Evolutionary conservation across 1,140 invertebrate genomes (phyloP), one percentile per base, ranked within the genome.

Genomic region (Pseudomyrmex cubaensis): DNA sequence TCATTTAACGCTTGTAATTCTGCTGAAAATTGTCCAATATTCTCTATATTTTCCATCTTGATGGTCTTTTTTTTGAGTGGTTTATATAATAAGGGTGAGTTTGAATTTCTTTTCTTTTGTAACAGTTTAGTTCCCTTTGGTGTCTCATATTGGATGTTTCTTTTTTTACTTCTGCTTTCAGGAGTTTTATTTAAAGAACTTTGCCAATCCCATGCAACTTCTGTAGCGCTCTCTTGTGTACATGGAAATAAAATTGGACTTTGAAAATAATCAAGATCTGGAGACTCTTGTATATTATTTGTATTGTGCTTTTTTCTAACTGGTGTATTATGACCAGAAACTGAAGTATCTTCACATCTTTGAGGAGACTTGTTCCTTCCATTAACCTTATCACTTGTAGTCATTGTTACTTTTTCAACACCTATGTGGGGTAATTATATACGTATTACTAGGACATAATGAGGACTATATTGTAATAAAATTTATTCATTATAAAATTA

Each of bases 151-250:
- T 84, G 76, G 12, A 15, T 74, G 3, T 72, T 84, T 2, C 59
- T 3, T n/a, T 35, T 3, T 9, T 50, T 74, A 3, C 52, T 82
- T 0, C 44, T 73, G 5, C 72, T 73, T 7, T 61, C 67, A 3
- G 63, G 75, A 57, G 17, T 48, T 61, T 87, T 90, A 4, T 9
- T 74, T n/a, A 35, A 2, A 15, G 90, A 50, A 63, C 72, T 88
- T 7, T 92, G 88, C 89, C 91, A 93, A 74, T 93, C 92, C 92
- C 92, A 93, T 0, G 90, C 89, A 35, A 93, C 89, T 67, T 93
- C 92, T 25, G 88, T 91, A 48, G 85, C 89, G 0, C 88, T 88
- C 48, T 93, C 90, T 48, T 93, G 92, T 0, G 92, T 93, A 9
- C 82, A 87, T 2, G 84, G 87, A 20, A 82, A 61, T 7, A 84